Conservation (phyloP, 2,113 vertebrate genomes). For the Sebastes schlegelii region DNA sequence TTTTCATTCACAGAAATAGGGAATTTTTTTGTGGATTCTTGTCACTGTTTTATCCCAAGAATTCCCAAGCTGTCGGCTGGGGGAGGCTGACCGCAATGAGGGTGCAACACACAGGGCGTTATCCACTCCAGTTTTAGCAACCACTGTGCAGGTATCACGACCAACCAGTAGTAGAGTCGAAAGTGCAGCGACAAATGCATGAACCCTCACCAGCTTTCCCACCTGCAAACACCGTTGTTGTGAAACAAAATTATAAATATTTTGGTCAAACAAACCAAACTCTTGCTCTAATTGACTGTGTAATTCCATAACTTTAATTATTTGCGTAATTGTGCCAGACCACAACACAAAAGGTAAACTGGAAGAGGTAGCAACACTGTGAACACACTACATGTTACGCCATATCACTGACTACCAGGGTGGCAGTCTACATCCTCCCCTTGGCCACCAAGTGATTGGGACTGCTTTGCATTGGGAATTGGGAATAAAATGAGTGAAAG, state of each 20-base stretch:
- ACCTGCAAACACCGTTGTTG: background rate
- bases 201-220: background rate
- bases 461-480: background rate
- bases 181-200: background rate
- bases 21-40: background rate
- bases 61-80: background rate
- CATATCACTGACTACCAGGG: background rate
- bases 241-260: background rate
- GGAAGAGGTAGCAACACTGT: background rate
- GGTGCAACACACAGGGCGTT: background rate
- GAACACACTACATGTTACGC: too few species aligned
- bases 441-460: background rate
- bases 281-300: background rate
- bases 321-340: background rate
- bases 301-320: background rate
- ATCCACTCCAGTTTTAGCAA: background rate
- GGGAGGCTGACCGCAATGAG: background rate
- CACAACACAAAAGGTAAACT: background rate
- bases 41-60: background rate
- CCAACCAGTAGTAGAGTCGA: background rate
- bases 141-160: background rate
- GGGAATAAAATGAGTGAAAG: background rate
- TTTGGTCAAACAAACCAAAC: background rate
- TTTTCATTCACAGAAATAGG: constrained; percentile 17
- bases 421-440: background rate